phyloP scores from a whole-genome alignment of 2,113 vertebrate genomes.

The Gymnogyps californianus region DNA sequence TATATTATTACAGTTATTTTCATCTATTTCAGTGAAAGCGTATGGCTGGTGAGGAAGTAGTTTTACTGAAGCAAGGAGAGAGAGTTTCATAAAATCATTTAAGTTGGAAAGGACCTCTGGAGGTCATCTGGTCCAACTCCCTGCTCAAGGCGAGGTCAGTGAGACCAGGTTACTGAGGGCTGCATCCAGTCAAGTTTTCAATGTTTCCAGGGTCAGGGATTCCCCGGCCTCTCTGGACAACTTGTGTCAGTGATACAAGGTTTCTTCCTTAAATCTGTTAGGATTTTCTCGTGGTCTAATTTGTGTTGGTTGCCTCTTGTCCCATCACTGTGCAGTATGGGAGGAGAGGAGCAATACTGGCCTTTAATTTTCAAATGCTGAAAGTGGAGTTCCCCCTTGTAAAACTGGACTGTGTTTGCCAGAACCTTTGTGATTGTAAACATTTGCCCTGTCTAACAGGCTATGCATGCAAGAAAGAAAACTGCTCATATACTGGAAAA shows the following conservation, averaged over 20 bases:
- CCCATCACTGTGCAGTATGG: accelerated
- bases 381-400: not conserved
- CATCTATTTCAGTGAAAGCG: not conserved
- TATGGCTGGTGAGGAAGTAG: not conserved
- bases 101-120: not conserved
- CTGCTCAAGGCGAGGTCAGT: not conserved
- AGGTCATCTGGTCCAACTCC: not conserved
- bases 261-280: not conserved
- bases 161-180: not conserved
- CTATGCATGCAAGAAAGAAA: slow-evolving; percentile 81
- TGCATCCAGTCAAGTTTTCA: not conserved
- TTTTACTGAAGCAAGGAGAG: not conserved
- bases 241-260: not conserved
- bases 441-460: slow-evolving; percentile 66
- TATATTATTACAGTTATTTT: not conserved
- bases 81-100: not conserved
- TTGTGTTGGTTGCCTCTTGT: accelerated
- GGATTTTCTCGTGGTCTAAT: not conserved
- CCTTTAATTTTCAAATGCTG: not conserved
- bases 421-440: not conserved
- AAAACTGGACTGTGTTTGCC: not conserved
- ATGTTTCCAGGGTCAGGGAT: not conserved
- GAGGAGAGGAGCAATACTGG: not conserved
- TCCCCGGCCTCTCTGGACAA: not conserved
- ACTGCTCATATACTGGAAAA: slow-evolving; percentile 81